phyloP scores from a whole-genome alignment of 2,888 invertebrate species.

The Drosophila demipolita region DNA sequence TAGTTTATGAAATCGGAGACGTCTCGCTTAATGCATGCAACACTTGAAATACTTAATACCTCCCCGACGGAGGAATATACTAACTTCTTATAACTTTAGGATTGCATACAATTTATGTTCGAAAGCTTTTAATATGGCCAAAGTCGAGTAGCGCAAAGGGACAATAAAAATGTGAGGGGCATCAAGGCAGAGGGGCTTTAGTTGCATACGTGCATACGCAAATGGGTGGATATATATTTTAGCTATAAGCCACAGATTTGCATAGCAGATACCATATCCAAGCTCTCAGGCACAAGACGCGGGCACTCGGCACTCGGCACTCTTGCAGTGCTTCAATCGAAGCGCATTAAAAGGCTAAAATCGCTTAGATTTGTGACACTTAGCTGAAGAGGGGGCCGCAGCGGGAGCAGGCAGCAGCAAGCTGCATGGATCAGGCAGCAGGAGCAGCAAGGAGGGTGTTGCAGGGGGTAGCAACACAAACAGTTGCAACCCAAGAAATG shows the following conservation, averaged over 20 bases:
- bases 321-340: slow-evolving; percentile 60
- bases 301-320: slow-evolving; percentile 18
- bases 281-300: slow-evolving; percentile 10
- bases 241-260: slow-evolving; percentile 38
- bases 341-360: slow-evolving; percentile 74
- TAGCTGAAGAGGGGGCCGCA: slow-evolving; percentile 38
- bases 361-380: slow-evolving; percentile 77
- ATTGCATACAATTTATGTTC: background rate
- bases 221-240: slow-evolving; percentile 8
- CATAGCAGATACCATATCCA: slow-evolving; percentile 38
- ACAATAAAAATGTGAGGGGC: slow-evolving; percentile 1
- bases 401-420: slow-evolving; percentile 14
- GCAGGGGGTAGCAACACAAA: slow-evolving; percentile 23
- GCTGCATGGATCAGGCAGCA: slow-evolving; percentile 9
- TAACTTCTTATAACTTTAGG: background rate
- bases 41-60: background rate
- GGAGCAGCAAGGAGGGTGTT: slow-evolving; percentile 7
- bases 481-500: slow-evolving; percentile 42
- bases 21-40: background rate
- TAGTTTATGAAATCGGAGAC: background rate
- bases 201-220: background rate
- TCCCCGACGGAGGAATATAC: background rate
- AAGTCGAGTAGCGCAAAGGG: background rate
- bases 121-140: background rate
- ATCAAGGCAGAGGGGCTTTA: background rate